Evolutionary conservation across 2,888 invertebrate genomes (phyloP), one percentile per base, ranked within the genome.

Genomic region (Salpingus planirostris): DNA sequence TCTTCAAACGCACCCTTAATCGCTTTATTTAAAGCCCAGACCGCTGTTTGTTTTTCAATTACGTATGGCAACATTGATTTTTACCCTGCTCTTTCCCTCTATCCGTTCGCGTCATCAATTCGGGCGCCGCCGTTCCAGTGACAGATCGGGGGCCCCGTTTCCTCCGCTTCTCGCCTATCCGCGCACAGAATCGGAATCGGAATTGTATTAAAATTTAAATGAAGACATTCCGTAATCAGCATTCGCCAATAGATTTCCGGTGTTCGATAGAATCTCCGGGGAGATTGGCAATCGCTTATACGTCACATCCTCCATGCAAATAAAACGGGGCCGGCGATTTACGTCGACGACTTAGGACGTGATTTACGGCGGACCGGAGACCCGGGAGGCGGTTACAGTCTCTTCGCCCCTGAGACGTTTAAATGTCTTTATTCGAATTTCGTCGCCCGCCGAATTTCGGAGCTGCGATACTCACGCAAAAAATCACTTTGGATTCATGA

Each of bases 251-350:
- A 62, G 62, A 62, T 62, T 64, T 63, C 62, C 61, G 56, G 52
- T 47, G 46, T 46, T 43, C 43, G 59, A 60, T 61, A 60, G 40
- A 36, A 57, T 57, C 59, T 52, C 45, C 44, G 41, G 52, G 52
- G 55, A 60, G 60, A 59, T 60, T 58, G 59, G 57, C 60, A 59
- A 62, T 62, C 63, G 52, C 60, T 59, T 59, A 59, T 56, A 60
- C 60, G 61, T 62, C 61, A 61, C 64, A 54, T 62, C 60, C 61
- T 59, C 62, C 59, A 63, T 63, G 62, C 64, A 63, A 64, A 64
- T 64, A 60, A 60, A 64, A 64, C 51, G 60, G 59, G 54, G 55
- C 51, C 47, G n/a, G 54, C 48, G 55, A 52, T 54, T 51, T 54
- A 57, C 58, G 62, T 61, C 46, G 44, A 38, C 40, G 30, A 42